Evolutionary conservation across 2,113 vertebrate species (phyloP).

Genomic region (Chlorodrepanis virens): DNA sequence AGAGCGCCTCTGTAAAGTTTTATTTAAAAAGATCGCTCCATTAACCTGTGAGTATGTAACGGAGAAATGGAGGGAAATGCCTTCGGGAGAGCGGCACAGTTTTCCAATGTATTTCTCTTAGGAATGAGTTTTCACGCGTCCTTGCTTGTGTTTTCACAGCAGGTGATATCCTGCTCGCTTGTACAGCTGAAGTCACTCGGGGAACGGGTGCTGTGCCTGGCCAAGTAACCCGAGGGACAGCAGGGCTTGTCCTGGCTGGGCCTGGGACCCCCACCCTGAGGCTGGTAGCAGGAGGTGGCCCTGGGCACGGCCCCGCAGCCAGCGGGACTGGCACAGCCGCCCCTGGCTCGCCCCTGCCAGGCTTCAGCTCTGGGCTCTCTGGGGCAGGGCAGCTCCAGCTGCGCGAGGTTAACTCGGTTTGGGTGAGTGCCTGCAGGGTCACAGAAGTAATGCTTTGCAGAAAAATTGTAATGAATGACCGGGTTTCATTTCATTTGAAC

Average conservation of each 20-base stretch:
- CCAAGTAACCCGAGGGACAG: not conserved
- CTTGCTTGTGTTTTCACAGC: not conserved
- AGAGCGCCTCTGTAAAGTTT: too few relatives aligned
- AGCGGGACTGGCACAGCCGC: not conserved
- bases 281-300: not conserved
- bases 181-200: not conserved
- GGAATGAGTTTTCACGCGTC: not conserved
- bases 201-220: not conserved
- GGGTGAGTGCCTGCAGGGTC: not conserved
- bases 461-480: not conserved
- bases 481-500: not conserved
- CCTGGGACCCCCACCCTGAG: accelerated
- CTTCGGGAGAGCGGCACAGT: not conserved
- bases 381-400: not conserved
- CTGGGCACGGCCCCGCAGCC: accelerated
- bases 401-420: not conserved
- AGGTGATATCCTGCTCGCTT: accelerated
- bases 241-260: not conserved
- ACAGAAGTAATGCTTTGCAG: not conserved
- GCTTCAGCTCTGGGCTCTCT: accelerated
- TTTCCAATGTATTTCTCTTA: not conserved
- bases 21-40: not conserved
- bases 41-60: not conserved
- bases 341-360: not conserved
- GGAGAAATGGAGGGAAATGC: not conserved